Evolutionary conservation across 1,140 invertebrate species (phyloP).

Genomic region (Hesperophylax magnus): DNA sequence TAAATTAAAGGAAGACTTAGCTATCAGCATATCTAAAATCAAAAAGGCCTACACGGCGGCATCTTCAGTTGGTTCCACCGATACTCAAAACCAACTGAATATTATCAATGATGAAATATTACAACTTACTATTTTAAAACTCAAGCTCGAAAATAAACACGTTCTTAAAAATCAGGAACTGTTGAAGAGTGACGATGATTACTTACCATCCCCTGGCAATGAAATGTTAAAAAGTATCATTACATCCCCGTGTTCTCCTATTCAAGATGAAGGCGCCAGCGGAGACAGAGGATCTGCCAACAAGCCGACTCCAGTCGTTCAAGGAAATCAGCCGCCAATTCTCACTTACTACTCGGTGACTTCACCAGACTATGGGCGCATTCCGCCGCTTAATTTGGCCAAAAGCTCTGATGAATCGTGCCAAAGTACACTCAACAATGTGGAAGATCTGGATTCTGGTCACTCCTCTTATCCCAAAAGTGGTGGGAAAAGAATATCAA

Average conservation of each 20-base stretch:
- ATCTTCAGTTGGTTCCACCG: constrained; percentile 12
- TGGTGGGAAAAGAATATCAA: not conserved
- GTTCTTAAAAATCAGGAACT: constrained; percentile 5
- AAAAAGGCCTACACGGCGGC: not conserved
- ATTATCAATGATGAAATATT: constrained; percentile 50
- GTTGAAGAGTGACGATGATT: not conserved
- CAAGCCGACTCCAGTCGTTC: not conserved
- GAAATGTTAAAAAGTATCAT: not conserved
- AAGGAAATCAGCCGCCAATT: not conserved
- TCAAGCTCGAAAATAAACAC: constrained; percentile 49
- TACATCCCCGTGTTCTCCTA: not conserved
- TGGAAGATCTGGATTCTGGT: constrained; percentile 22
- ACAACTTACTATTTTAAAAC: constrained; percentile 45
- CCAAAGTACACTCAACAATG: constrained; percentile 21
- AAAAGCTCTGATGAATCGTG: constrained; percentile 45
- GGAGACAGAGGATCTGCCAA: constrained; percentile 11
- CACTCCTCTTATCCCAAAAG: not conserved
- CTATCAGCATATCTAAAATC: not conserved
- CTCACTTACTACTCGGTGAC: constrained; percentile 1
- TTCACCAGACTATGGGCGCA: constrained; percentile 11
- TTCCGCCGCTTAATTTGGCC: constrained; percentile 49
- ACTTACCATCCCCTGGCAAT: not conserved
- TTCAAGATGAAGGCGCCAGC: constrained; percentile 16
- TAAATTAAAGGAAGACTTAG: not conserved
- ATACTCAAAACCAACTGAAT: constrained; percentile 32